Evolutionary conservation across 1,140 invertebrate species (phyloP).

Genomic region (Euglossa dilemma): DNA sequence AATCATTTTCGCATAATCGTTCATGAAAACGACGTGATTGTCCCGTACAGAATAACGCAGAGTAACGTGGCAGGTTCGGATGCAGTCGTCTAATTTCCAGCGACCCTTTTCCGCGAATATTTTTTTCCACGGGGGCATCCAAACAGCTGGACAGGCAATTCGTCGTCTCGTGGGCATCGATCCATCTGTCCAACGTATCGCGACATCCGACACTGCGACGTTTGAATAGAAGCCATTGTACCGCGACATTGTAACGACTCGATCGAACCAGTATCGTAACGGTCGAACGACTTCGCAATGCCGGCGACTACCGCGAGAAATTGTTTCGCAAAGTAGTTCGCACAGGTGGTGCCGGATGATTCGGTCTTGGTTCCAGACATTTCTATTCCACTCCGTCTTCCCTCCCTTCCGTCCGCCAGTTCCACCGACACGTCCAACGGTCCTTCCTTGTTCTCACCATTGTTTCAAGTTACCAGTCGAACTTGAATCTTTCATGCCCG

Average conservation of each 20-base stretch:
- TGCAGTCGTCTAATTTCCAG: neutral
- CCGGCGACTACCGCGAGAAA: slow-evolving; percentile 55
- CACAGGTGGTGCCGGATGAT: slow-evolving; percentile 67
- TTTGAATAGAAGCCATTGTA: slow-evolving; percentile 62
- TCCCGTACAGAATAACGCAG: too few species aligned
- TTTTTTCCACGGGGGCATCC: neutral
- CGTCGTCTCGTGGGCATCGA: slow-evolving; percentile 24
- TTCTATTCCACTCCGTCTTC: slow-evolving; percentile 49
- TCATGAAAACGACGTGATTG: neutral
- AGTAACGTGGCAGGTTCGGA: neutral
- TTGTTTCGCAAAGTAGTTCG: slow-evolving; percentile 70
- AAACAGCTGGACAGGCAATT: slow-evolving; percentile 49
- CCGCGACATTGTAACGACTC: slow-evolving; percentile 62
- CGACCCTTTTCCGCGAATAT: neutral
- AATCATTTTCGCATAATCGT: neutral
- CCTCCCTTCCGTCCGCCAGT: slow-evolving; percentile 5
- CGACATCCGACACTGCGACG: slow-evolving; percentile 61
- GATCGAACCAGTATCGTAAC: slow-evolving; percentile 69
- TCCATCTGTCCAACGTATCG: slow-evolving; percentile 41
- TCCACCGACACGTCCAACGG: slow-evolving; percentile 2
- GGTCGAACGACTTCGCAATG: slow-evolving; percentile 61
- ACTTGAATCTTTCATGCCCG: slow-evolving; percentile 34
- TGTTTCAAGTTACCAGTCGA: slow-evolving; percentile 51
- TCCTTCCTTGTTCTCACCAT: slow-evolving; percentile 62
- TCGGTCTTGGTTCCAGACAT: slow-evolving; percentile 60